Conservation (phyloP, 2,113 vertebrate species). For the Eudorcas thomsonii region DNA sequence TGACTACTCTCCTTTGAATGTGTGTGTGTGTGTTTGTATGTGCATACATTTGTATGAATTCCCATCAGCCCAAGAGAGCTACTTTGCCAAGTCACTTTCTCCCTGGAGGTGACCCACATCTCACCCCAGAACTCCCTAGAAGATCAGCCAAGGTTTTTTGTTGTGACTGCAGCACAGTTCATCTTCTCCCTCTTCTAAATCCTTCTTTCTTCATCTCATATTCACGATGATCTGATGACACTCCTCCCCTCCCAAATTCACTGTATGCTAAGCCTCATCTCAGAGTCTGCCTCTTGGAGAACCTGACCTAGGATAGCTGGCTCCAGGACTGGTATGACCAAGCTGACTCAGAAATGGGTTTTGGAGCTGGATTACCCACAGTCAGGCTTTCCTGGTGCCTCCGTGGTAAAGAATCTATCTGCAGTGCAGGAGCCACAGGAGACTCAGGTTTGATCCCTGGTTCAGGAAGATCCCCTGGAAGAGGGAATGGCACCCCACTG, state of each 20-base stretch:
- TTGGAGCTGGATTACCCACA: neutral
- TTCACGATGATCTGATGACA: neutral
- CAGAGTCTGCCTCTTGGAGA: neutral
- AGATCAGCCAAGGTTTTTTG: neutral
- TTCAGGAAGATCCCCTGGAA: neutral
- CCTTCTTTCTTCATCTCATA: neutral
- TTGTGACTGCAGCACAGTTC: neutral
- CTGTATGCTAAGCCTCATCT: neutral
- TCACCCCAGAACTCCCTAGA: neutral
- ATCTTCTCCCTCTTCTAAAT: neutral
- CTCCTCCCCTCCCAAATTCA: neutral
- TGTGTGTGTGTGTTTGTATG: neutral
- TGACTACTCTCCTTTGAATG: neutral
- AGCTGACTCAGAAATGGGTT: neutral
- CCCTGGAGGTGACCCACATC: neutral
- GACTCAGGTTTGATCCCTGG: neutral
- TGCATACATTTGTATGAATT: neutral
- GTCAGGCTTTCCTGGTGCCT: neutral
- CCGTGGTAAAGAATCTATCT: neutral
- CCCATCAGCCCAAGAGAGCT: neutral
- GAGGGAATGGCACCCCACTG: neutral
- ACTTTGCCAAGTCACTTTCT: neutral
- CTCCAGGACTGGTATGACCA: neutral
- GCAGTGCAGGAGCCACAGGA: neutral
- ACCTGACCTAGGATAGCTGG: neutral